Percentiles rank a stretch among this genome's conserved stretches.
phyloP scores from a whole-genome alignment of 2,797 vertebrate genomes.

The Selene dorsalis region DNA sequence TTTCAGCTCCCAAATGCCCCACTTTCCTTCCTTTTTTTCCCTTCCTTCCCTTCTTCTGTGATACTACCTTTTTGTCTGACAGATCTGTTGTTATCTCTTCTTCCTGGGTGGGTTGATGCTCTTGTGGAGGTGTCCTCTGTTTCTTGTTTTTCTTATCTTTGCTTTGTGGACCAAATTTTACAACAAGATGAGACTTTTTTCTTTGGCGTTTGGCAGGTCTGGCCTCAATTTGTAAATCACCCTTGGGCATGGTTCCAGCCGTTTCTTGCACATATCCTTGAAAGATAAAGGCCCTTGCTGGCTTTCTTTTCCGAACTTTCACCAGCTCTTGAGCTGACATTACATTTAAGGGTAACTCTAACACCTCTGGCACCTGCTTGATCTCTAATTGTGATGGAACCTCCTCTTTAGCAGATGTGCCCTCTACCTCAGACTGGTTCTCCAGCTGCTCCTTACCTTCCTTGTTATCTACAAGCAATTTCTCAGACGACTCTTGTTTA shows the following conservation, averaged over 20 bases:
- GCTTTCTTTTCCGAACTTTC: slow-evolving; percentile 81
- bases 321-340: slow-evolving; percentile 81
- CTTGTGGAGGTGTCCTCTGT: slow-evolving; percentile 66
- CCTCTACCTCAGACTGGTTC: slow-evolving; percentile 26
- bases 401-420: slow-evolving; percentile 35
- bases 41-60: slow-evolving; percentile 72
- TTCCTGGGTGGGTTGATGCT: slow-evolving; percentile 51
- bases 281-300: slow-evolving; percentile 70
- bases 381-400: slow-evolving; percentile 29
- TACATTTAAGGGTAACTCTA: slow-evolving; percentile 66
- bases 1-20: slow-evolving; percentile 27
- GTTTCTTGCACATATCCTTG: slow-evolving; percentile 78
- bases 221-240: slow-evolving; percentile 61
- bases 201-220: slow-evolving; percentile 75
- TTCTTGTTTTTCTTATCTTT: slow-evolving; percentile 81
- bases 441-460: slow-evolving; percentile 28
- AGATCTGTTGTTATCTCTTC: slow-evolving; percentile 33
- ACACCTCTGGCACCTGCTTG: slow-evolving; percentile 48
- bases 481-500: slow-evolving; percentile 35
- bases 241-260: slow-evolving; percentile 58
- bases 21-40: slow-evolving; percentile 69
- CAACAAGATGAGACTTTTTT: slow-evolving; percentile 79
- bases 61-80: slow-evolving; percentile 54
- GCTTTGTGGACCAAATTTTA: slow-evolving; percentile 79
- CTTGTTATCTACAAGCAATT: slow-evolving; percentile 21